Base-by-base conservation (phyloP, 2,113 vertebrate species). In the Hypocryptadius cinnamomeus region DNA sequence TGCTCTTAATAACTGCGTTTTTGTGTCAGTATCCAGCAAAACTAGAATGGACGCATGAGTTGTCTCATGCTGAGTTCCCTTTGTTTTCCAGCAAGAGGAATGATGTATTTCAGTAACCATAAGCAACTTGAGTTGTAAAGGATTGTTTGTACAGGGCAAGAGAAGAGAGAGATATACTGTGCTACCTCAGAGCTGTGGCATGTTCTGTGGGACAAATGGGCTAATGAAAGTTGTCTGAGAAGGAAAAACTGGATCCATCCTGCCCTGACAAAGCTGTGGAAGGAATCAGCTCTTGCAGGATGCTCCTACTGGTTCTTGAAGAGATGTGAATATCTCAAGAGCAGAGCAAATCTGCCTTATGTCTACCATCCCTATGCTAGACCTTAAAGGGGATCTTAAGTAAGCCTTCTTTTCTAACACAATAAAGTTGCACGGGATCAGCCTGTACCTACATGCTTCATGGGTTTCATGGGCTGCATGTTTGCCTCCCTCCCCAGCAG, bases 71-170 rank as follows among this genome's bases (percentile, higher is more conserved):
- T 71, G 85, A 86, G 86, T 77, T 96, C 40, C 66, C 64, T 94
- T 88, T 95, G 87, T 96, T 96, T 95, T 89, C 37, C 69, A 82
- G 57, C 30, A 61, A 95, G 60, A 65, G 42, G 80, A 90, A 89
- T n/a, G 7, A 60, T 87, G n/a, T 71, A 37, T 92, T 96, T 90
- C 56, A 87, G 2, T 84, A 73, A 54, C 42, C 12, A 1, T 80
- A 82, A 92, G 50, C 0, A 0, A 42, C 74, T 89, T 47, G 28
- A 92, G 57, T 68, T 85, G 13, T 57, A 54, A 91, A 77, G 42
- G 25, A 66, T 82, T 73, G 19, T 84, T 76, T 71, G 76, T 51
- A 60, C 51, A 50, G 56, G 51, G 44, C 56, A 90, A 80, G 40
- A 92, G 64, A 94, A 93, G 39, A 90, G 89, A 79, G 23, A 73